Base-by-base conservation (phyloP, 2,888 invertebrate species). In the Polydesmus complanatus region DNA sequence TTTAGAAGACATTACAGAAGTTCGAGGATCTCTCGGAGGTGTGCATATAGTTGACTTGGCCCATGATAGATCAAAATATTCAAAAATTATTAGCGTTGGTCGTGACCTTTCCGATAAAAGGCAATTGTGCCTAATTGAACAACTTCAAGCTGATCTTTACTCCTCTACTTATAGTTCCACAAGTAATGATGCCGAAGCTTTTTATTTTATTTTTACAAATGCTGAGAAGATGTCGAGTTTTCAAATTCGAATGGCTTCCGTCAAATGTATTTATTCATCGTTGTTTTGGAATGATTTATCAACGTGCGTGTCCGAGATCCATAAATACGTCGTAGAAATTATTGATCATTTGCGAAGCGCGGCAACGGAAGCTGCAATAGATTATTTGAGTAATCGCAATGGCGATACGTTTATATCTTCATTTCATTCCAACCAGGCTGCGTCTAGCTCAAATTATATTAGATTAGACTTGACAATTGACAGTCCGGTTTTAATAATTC, bases 181-280 rank as follows among this genome's bases (percentile, higher is more conserved):
- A 51, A 8, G 11, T 14, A 19, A 3, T 21, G 37, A 51, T 60
- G 26, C 62, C 1, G 64, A 65, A 37, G 37, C 57, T 25, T 49
- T 48, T 27, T 8, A 48, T 62, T 14, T 21, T 27, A 22, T 2
- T 21, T 26, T 27, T 27, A 21, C 25, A 26, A 50, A 57, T 53
- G 23, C 26, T 25, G 18, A 49, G 19, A 56, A 67, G 27, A 63
- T 62, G n/a, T 66, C 73, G 2, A 66, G 68, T 26, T 68, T 78
- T 21, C 71, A 75, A 69, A 70, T 85, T 66, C 79, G 84, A 69
- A 87, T 93, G 82, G 92, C 91, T 1, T 88, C 91, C 48, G 86
- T 95, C 61, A 90, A 90, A 81, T 95, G 94, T 77, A 89, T 89
- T 2, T 95, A 96, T 75, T 91, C 90, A 58, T 88, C 91, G 0